Base-by-base conservation (phyloP, 2,113 vertebrate species). In the Myodes glareolus region DNA sequence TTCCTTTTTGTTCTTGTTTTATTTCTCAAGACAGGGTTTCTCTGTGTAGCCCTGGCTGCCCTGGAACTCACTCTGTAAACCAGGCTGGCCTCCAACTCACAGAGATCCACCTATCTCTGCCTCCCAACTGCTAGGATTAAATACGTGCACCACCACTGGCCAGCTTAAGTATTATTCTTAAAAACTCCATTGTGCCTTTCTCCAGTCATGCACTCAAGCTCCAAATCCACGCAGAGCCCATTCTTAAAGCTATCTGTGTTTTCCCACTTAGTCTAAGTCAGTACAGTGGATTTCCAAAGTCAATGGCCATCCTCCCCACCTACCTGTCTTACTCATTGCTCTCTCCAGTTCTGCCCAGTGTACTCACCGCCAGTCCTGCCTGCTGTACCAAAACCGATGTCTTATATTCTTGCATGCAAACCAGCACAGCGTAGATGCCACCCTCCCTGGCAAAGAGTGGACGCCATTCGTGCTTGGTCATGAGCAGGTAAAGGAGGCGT, bases 391-490 rank as follows among this genome's bases (percentile, higher is more conserved):
- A 97, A 0, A 98, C 88, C 0, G 98, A 99, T 31, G 98, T 78
- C 92, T 98, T 87, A 95, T 99, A 99, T 97, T 99, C 99, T 98
- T 98, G 99, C 99, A 99, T 99, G 98, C 99, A 98, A 94, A 98
- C 98, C 98, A 99, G 98, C 90, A 99, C 97, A 0, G 99, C 99
- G 12, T 99, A 99, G 98, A 99, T 99, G 0, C 99, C 99, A 0
- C 99, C 99, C 96, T 99, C 99, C 0, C 99, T 99, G 98, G 99
- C 99, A 10, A 99, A 99, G 33, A 98, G 97, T 1, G 99, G 98
- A 0, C 99, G 98, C 99, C 99, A 99, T 77, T 99, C 99, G 0
- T 99, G 98, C n/a, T 98, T 99, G 5, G 98, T 98, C 99, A 99
- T 98, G 19, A 99, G 98, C 89, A 98, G 81, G 55, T 99, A 99